Base-by-base conservation (phyloP, 2,888 invertebrate species). In the Ormia ochracea region DNA sequence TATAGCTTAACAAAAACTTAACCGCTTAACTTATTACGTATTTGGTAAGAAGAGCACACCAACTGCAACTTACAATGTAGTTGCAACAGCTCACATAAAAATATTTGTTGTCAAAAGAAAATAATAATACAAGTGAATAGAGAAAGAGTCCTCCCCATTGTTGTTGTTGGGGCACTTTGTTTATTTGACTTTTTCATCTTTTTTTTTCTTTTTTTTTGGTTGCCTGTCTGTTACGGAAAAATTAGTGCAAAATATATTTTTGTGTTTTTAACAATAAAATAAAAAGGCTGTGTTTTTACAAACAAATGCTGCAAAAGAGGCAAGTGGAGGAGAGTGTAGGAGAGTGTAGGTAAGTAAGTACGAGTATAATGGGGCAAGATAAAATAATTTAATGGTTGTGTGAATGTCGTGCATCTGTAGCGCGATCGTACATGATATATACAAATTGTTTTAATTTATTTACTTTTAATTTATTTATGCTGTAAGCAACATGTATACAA, bases 201-300 rank as follows among this genome's bases (percentile, higher is more conserved):
- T n/a, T n/a, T n/a, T n/a, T n/a, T n/a, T n/a, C n/a, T n/a, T n/a
- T n/a, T n/a, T n/a, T n/a, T n/a, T n/a, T n/a, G n/a, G n/a, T n/a
- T n/a, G n/a, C n/a, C 31, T 59, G 48, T 52, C 41, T 61, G 43
- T 52, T 61, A 26, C 82, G 83, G 83, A 83, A 84, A 85, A 85
- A 85, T 86, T 85, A 86, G 86, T 84, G 84, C 83, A 85, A 85
- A 85, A 82, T 83, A 77, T n/a, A n/a, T n/a, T n/a, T n/a, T n/a
- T n/a, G n/a, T n/a, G n/a, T n/a, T n/a, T n/a, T 85, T 86, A 82
- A 81, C 84, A 79, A 81, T 79, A 45, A 2, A 14, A 50, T 23
- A 10, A 52, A 33, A n/a, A 33, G 43, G 7, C 7, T 58, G n/a
- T 31, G n/a, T 41, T 43, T 9, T 31, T 10, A 23, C 31, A 45